Evolutionary conservation across 2,888 invertebrate genomes (phyloP).

Genomic region (Eristalis intricaria): DNA sequence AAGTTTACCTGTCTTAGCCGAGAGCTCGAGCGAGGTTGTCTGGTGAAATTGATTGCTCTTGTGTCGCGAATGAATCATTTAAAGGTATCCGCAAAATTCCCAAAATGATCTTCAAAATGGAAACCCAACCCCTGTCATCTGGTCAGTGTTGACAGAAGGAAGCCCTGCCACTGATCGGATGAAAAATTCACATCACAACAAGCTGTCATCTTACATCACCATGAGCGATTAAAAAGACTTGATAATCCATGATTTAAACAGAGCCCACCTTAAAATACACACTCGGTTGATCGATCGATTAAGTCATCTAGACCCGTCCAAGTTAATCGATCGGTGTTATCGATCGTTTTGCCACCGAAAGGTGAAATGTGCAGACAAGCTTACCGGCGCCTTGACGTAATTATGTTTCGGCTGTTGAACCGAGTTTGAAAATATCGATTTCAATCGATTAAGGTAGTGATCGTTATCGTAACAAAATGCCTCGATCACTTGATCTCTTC

Average conservation of each 20-base stretch:
- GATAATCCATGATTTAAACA: neutral
- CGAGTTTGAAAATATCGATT: neutral
- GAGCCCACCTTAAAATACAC: neutral
- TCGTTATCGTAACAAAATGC: neutral
- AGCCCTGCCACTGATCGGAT: too few relatives aligned
- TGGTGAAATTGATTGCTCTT: too few relatives aligned
- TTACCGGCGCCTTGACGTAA: neutral
- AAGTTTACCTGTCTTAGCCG: too few relatives aligned
- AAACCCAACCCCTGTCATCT: too few relatives aligned
- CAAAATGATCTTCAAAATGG: too few relatives aligned
- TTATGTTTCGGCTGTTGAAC: neutral
- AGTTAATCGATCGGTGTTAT: neutral
- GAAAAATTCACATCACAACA: too few relatives aligned
- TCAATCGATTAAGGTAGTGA: neutral
- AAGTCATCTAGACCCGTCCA: neutral
- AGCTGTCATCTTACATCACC: too few relatives aligned
- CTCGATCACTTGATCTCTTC: neutral
- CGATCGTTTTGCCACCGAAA: neutral
- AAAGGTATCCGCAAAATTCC: too few relatives aligned
- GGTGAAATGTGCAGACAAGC: neutral
- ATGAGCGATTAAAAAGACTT: neutral
- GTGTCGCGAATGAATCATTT: too few relatives aligned
- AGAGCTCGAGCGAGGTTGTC: too few relatives aligned
- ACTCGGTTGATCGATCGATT: neutral
- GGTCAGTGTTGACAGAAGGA: too few relatives aligned